Evolutionary conservation across 2,113 vertebrate genomes (phyloP), one percentile per base, ranked within the genome.

Genomic region (Rhabdomys dilectus): DNA sequence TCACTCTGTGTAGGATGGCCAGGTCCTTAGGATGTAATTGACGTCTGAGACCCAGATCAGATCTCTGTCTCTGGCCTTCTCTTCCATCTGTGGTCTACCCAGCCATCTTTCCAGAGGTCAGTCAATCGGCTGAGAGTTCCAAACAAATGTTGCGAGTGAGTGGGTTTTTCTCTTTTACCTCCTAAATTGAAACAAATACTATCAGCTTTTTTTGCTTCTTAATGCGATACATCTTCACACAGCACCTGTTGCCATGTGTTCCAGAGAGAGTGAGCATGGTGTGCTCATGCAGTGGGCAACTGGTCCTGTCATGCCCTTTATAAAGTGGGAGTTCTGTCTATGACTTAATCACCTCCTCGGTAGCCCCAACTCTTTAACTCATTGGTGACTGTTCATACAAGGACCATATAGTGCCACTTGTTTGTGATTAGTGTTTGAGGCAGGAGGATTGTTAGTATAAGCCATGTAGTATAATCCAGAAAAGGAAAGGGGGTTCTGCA

Each of bases 41-140:
- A 68, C 91, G 70, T 39, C 90, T 42, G 19, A 94, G 91, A 93
- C 89, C 91, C 64, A 39, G 4, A 62, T 81, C 73, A 91, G 82
- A 75, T 75, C 78, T 89, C 48, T 91, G 19, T 77, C 76, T 42
- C 87, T 31, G n/a, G 9, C 45, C 21, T 89, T 70, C 60, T 90
- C 45, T 93, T 89, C 62, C 85, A 42, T 56, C 68, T 31, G 26
- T 36, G 36, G 56, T 76, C 68, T 39, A 78, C 12, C 11, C 24
- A 31, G 48, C n/a, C 34, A 7, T 86, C 48, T n/a, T 68, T 85
- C 45, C 34, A 48, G 75, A 36, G 84, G 60, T 58, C 77, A 77
- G 6, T 51, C 26, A 53, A 73, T 88, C 84, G 88, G 58, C 93
- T 88, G 64, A 68, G 73, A 12, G 11, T 92, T 95, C 34, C 85